Evolutionary conservation across 2,113 vertebrate genomes (phyloP).

Genomic region (Corythornis vintsioides): DNA sequence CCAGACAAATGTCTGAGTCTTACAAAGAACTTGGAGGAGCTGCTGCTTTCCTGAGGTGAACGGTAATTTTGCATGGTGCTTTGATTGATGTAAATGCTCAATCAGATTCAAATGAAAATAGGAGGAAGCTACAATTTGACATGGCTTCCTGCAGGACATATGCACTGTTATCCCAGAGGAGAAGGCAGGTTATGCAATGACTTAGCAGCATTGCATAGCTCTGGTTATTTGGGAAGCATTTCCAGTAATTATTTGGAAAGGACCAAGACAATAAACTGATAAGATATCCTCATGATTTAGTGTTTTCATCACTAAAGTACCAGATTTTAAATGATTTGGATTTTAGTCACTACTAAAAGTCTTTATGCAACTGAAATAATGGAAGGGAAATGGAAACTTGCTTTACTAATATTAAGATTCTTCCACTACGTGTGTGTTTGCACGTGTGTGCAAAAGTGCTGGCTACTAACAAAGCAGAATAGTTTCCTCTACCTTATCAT

Average conservation of each 20-base stretch:
- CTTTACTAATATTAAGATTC: not conserved
- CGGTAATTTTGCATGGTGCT: not conserved
- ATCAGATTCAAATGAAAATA: slow-evolving; percentile 52
- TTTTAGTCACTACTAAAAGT: not conserved
- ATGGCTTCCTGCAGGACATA: slow-evolving; percentile 55
- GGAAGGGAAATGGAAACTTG: not conserved
- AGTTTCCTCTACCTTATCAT: slow-evolving; percentile 29
- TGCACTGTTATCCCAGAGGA: slow-evolving; percentile 38
- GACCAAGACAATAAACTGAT: not conserved
- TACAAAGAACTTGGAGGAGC: not conserved
- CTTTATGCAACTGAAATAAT: not conserved
- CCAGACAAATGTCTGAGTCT: not conserved
- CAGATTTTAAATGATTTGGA: not conserved
- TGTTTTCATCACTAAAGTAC: slow-evolving; percentile 15
- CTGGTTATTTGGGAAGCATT: slow-evolving; percentile 35
- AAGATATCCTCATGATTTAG: not conserved
- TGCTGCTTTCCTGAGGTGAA: slow-evolving; percentile 5
- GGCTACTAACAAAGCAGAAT: not conserved
- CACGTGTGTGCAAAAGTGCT: not conserved
- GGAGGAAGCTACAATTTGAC: slow-evolving; percentile 57
- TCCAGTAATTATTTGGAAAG: slow-evolving; percentile 53
- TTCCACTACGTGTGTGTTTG: not conserved
- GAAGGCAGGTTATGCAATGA: slow-evolving; percentile 26
- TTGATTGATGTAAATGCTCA: slow-evolving; percentile 48
- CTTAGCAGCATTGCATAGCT: not conserved